Evolutionary conservation across 2,797 vertebrate genomes (phyloP).

Genomic region (Ciconia nigra): DNA sequence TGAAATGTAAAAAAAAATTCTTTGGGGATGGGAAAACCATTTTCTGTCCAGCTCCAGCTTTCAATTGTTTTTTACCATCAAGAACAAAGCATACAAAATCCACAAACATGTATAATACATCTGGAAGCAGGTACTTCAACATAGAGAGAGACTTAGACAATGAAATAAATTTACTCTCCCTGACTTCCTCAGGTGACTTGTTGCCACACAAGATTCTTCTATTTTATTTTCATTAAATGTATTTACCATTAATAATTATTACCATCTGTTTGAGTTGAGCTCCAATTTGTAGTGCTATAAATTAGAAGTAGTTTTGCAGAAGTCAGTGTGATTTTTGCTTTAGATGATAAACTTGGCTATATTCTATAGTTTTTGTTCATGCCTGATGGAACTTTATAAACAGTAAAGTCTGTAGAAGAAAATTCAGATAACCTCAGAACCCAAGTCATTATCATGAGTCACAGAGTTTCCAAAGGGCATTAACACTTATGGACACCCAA

Average conservation of each 20-base stretch:
- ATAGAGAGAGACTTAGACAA: not conserved
- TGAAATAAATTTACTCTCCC: conserved; percentile 17
- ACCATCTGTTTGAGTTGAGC: not conserved
- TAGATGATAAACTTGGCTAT: not conserved
- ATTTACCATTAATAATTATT: conserved; percentile 28
- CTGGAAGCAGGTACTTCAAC: conserved; percentile 15
- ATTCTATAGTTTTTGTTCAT: not conserved
- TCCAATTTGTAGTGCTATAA: not conserved
- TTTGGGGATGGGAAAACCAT: not conserved
- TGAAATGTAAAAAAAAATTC: not conserved
- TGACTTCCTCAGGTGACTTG: conserved; percentile 26
- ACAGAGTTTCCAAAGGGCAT: not conserved
- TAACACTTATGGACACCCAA: not conserved
- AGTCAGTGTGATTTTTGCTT: not conserved
- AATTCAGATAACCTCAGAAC: not conserved
- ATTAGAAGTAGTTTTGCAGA: not conserved
- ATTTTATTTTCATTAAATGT: not conserved
- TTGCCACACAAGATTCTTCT: not conserved
- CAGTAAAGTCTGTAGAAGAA: not conserved
- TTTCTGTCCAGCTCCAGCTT: not conserved
- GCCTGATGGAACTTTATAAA: not conserved
- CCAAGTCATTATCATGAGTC: not conserved
- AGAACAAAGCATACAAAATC: not conserved
- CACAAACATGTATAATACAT: not conserved
- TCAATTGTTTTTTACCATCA: not conserved